Base-by-base conservation (phyloP, 35 echinoderm and acorn worm genomes). In the Acanthaster planci region DNA sequence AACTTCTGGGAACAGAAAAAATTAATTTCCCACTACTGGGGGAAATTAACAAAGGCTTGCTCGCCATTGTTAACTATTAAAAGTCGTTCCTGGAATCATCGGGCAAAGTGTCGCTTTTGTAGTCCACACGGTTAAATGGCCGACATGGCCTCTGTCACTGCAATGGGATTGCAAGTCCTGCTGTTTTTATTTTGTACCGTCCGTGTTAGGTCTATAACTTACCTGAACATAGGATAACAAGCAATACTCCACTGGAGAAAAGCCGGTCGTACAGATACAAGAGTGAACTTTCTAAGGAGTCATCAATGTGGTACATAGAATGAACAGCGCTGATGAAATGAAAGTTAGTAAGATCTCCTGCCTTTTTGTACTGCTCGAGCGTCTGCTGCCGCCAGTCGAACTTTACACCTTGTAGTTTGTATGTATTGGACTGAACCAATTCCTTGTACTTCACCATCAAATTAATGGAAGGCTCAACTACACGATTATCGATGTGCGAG, bases 281-380 rank as follows among this genome's bases (percentile, higher is more conserved):
- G 29, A 87, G 59, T 8, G 27, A 57, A n/a, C n/a, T n/a, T 14
- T 57, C 55, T n/a, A 57, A n/a, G n/a, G n/a, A 72, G 31, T 92
- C 85, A 8, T 87, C 39, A 19, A 68, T 18, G 39, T 92, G 83
- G 36, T 92, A 92, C 22, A 92, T 8, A 18, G 90, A 92, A 92
- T 92, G 90, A 35, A 92, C 88, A 50, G 90, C 90, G 55, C 85
- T 92, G 38, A 92, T 92, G 34, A 92, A 92, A 36, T 92, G 90
- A 42, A 67, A 88, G 12, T 81, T 87, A n/a, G 55, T 14, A 9
- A 26, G 17, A 7, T 52, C 16, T 44, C 37, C 9, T 17, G 7
- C 51, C 55, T 57, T n/a, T n/a, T 68, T 72, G 68, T 29, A 91
- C 44, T 86, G 18, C 8, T 91, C 89, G 31, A 86, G 37, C 27